phyloP scores from a whole-genome alignment of 2,888 invertebrate species.

The Malacosoma neustria region DNA sequence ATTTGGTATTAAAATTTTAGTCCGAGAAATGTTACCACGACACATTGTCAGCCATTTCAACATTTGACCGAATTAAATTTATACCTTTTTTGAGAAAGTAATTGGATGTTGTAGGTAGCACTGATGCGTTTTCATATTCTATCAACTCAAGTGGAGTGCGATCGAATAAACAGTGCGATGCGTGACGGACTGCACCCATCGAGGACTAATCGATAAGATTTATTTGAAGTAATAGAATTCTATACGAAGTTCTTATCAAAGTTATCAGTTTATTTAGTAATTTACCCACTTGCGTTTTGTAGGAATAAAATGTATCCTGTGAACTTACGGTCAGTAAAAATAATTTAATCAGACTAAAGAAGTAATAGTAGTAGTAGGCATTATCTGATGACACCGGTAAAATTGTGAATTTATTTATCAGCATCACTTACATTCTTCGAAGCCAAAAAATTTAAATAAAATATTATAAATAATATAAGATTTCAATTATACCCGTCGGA shows the following conservation, averaged over 20 bases:
- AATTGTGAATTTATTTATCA: too few species aligned
- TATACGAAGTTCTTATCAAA: slow-evolving; percentile 50
- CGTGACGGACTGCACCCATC: slow-evolving; percentile 25
- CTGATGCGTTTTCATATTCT: too few species aligned
- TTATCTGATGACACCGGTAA: too few species aligned
- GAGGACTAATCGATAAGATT: slow-evolving; percentile 48
- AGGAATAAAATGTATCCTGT: not conserved
- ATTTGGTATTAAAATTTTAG: slow-evolving; percentile 20
- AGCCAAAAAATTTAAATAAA: too few species aligned
- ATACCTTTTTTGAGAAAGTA: slow-evolving; percentile 8
- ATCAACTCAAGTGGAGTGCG: too few species aligned
- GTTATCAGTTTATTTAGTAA: slow-evolving; percentile 56
- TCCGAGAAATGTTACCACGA: slow-evolving; percentile 30
- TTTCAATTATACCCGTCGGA: too few species aligned
- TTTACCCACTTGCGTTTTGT: slow-evolving; percentile 16
- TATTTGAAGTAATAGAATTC: slow-evolving; percentile 43
- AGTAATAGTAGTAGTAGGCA: too few species aligned
- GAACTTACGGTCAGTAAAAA: not conserved
- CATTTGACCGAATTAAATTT: slow-evolving; percentile 27
- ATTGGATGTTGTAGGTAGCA: too few species aligned
- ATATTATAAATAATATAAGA: too few species aligned
- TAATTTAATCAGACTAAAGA: too few species aligned
- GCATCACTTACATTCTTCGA: too few species aligned
- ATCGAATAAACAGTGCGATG: not conserved
- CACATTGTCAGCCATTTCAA: slow-evolving; percentile 44